phyloP scores from a whole-genome alignment of 2,797 vertebrate species.

The Florisuga fusca region DNA sequence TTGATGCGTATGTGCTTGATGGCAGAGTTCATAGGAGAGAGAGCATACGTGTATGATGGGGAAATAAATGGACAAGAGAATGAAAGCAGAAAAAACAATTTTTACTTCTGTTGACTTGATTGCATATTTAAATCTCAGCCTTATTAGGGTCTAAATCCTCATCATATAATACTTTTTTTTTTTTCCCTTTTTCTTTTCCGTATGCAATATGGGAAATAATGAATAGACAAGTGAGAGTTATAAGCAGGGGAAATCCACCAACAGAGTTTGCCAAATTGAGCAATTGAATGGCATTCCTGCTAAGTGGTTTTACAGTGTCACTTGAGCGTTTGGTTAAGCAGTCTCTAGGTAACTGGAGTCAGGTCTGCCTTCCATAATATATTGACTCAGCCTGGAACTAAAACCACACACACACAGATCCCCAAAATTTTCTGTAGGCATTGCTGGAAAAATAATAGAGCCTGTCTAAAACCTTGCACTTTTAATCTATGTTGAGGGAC shows the following conservation, averaged over 20 bases:
- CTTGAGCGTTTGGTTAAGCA: not conserved
- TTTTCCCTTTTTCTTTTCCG: not conserved
- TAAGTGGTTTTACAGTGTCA: slow-evolving; percentile 28
- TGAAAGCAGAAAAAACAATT: not conserved
- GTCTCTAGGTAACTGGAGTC: slow-evolving; percentile 28
- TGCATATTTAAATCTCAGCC: not conserved
- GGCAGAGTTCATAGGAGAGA: not conserved
- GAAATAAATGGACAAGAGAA: not conserved
- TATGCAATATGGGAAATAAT: not conserved
- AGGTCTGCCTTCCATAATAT: slow-evolving; percentile 28
- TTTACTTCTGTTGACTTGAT: slow-evolving; percentile 16
- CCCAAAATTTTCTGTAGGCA: not conserved
- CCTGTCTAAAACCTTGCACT: not conserved
- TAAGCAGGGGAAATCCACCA: not conserved
- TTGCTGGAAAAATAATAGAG: slow-evolving; percentile 21
- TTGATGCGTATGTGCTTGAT: not conserved
- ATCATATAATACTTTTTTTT: not conserved
- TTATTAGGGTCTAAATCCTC: not conserved
- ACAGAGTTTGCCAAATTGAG: not conserved
- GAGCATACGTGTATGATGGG: not conserved
- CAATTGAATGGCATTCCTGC: slow-evolving; percentile 10
- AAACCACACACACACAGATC: not conserved
- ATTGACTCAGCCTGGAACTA: slow-evolving; percentile 14
- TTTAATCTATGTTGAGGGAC: not conserved
- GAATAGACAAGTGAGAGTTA: not conserved